A percentile compares a stretch with the other conserved stretches of the same genome.
Evolutionary conservation across 2,113 vertebrate genomes (phyloP).

Genomic region (Seriola aureovittata): DNA sequence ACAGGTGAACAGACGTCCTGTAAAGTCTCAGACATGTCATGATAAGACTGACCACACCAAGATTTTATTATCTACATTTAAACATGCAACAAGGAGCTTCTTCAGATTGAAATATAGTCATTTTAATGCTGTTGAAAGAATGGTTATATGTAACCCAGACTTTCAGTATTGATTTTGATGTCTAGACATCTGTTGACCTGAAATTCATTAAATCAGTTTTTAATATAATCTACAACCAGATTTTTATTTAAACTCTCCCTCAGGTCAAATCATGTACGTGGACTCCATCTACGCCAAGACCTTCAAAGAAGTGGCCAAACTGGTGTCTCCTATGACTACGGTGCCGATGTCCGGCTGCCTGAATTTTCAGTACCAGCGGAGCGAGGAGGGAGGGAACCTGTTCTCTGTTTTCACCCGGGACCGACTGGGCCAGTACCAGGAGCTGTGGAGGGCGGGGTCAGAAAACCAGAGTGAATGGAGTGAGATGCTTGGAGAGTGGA

Average conservation of each 20-base stretch:
- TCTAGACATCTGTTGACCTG: not conserved
- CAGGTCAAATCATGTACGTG: constrained; percentile 97
- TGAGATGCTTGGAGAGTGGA: constrained; percentile 80
- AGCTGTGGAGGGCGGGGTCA: constrained; percentile 89
- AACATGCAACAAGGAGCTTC: too few species aligned
- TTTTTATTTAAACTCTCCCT: not conserved
- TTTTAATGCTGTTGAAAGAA: too few species aligned
- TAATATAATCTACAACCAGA: not conserved
- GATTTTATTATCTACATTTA: too few species aligned
- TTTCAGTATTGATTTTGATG: not conserved
- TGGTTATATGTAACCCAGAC: too few species aligned
- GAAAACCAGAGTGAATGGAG: constrained; percentile 66
- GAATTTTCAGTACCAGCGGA: constrained; percentile 92
- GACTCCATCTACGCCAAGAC: constrained; percentile 91
- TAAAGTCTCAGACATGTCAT: too few species aligned
- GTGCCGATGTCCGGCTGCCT: constrained; percentile 91
- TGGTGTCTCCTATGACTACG: constrained; percentile 90
- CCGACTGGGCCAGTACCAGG: constrained; percentile 89
- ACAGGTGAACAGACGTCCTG: too few species aligned
- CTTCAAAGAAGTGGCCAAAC: constrained; percentile 94
- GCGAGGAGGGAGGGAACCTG: constrained; percentile 86
- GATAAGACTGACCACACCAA: too few species aligned
- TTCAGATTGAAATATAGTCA: too few species aligned
- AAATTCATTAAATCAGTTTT: not conserved
- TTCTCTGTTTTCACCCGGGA: constrained; percentile 93